Base-by-base conservation (phyloP, 1,140 invertebrate species). In the Papilio xuthus region DNA sequence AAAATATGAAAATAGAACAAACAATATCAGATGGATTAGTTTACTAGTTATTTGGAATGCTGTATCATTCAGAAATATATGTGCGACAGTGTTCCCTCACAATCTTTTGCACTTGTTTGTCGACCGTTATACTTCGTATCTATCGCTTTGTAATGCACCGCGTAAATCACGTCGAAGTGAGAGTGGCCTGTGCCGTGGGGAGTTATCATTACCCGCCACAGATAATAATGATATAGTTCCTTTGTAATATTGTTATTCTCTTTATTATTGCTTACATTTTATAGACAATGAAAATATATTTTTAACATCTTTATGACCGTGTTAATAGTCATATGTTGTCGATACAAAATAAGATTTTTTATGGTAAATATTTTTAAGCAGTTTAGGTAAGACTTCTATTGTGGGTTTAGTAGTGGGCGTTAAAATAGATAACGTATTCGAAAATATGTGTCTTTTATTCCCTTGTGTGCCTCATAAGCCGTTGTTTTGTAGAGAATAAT, bases 201-300 rank as follows among this genome's bases (percentile, higher is more conserved):
- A 60, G 56, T 60, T 60, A 28, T 60, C 56, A 60, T 60, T 60
- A 60, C 56, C 56, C 56, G 23, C 56, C 56, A 12, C 20, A 60
- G 56, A 60, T 23, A 60, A 60, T 60, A 60, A 60, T 60, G 56
- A 60, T 60, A 60, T 60, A 60, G 56, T 60, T 60, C 56, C 56
- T 60, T 60, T 60, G 56, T 60, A 60, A 60, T 26, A 53, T 53
- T n/a, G 12, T 60, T 60, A 12, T 26, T 60, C 56, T 60, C 56
- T 26, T 13, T 60, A 26, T 12, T 26, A 3, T 60, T 60, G 56
- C 23, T 60, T 60, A 1, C 13, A 26, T 26, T 10, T 15, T 28
- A 28, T 26, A 7, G 26, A 28, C 4, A 4, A 60, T 26, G 3
- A 10, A 6, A 60, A 3, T 60, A 12, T 26, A 0, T 20, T 60